Percentiles rank a stretch among this genome's conserved stretches.
phyloP scores from a whole-genome alignment of 2,797 vertebrate genomes.

The Anolis apletophallus region DNA sequence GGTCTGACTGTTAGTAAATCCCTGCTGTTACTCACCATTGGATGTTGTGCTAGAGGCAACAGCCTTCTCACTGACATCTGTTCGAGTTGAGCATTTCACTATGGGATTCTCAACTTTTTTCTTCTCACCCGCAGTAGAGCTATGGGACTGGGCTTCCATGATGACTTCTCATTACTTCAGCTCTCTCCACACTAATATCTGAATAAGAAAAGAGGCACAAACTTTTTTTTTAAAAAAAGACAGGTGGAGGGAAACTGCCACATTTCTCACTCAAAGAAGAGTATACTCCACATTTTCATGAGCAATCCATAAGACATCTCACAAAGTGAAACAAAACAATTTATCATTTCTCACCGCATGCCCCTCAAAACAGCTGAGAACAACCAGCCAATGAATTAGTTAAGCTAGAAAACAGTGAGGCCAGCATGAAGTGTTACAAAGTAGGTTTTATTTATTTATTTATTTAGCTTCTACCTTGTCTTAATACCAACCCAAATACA shows the following conservation, averaged over 20 bases:
- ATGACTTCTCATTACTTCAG: constrained; percentile 94
- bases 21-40: constrained; percentile 86
- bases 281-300: constrained; percentile 40
- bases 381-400: neutral
- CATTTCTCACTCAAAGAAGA: constrained; percentile 47
- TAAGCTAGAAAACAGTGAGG: neutral
- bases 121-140: constrained; percentile 92
- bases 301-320: constrained; percentile 50
- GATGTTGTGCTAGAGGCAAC: constrained; percentile 98
- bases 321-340: constrained; percentile 41
- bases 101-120: constrained; percentile 96
- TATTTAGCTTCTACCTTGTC: neutral
- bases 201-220: constrained; percentile 65
- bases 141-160: constrained; percentile 98
- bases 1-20: constrained; percentile 70
- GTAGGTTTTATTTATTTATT: neutral
- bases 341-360: neutral
- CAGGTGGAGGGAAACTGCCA: neutral
- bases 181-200: constrained; percentile 86
- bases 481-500: neutral
- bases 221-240: constrained; percentile 46
- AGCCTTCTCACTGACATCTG: constrained; percentile 98
- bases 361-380: neutral
- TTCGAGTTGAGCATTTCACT: constrained; percentile 88
- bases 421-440: neutral